Evolutionary conservation across 2,113 vertebrate species (phyloP).

Genomic region (Crypturellus undulatus): DNA sequence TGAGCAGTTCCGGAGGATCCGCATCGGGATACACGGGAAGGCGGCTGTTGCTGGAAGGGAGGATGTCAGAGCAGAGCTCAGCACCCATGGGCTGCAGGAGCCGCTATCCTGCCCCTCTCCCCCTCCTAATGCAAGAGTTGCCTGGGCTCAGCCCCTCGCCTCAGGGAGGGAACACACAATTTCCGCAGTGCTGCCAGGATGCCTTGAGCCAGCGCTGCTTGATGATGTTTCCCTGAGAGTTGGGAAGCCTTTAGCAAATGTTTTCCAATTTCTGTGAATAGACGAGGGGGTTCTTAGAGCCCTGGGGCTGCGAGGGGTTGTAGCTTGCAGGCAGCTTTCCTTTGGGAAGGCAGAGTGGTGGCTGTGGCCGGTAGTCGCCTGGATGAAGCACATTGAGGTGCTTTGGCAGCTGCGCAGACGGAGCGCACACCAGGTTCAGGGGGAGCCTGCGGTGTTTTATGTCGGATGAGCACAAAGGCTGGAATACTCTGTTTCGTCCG

Average conservation of each 20-base stretch:
- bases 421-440: background rate
- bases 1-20: background rate
- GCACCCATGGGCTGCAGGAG: background rate
- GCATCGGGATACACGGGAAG: fast-evolving
- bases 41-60: background rate
- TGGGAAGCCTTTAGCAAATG: background rate
- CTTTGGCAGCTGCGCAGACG: background rate
- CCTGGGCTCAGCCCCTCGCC: no score
- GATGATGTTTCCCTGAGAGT: background rate
- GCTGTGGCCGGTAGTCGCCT: background rate
- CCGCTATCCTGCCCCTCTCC: background rate
- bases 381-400: background rate
- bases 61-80: background rate
- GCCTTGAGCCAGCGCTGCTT: background rate
- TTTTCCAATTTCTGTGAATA: background rate
- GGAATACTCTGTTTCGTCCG: background rate
- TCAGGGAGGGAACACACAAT: no score
- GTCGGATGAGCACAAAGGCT: background rate
- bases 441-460: background rate
- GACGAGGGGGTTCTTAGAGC: background rate
- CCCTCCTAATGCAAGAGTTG: no score
- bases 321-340: background rate
- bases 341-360: background rate
- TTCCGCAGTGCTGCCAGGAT: background rate
- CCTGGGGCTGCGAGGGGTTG: background rate